Percentiles rank a stretch among this genome's conserved stretches.
These are phyloP conservation scores for Acronicta leporina DNA, from an alignment of 2,888 invertebrate genomes.

Conservation along the genomic window DNA sequence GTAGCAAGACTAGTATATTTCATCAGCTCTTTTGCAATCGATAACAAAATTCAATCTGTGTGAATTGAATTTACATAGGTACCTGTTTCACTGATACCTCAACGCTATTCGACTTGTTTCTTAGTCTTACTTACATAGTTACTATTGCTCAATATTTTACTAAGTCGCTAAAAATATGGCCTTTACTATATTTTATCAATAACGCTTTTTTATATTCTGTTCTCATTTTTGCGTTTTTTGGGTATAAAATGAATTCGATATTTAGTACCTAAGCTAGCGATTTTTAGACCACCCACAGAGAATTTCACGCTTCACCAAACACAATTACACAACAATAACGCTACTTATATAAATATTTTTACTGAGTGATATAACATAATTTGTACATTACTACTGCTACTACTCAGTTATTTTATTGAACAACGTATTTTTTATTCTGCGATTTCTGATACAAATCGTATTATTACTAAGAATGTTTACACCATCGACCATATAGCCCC, in stretches of 20 bases:
- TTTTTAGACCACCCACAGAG: constrained; percentile 22
- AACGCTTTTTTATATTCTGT: not conserved
- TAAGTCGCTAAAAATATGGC: too few species aligned
- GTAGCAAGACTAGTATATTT: too few species aligned
- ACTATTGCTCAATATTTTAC: not conserved
- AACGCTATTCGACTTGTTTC: not conserved
- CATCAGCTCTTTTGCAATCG: not conserved
- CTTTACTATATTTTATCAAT: too few species aligned
- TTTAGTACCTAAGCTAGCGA: constrained; percentile 4
- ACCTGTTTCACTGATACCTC: not conserved
- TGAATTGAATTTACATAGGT: constrained; percentile 1
- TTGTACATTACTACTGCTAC: too few species aligned
- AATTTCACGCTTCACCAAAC: constrained; percentile 19
- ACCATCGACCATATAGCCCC: too few species aligned
- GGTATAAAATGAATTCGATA: not conserved
- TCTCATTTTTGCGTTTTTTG: not conserved
- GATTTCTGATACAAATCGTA: too few species aligned
- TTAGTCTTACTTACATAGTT: not conserved
- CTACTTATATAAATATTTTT: not conserved
- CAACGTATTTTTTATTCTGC: too few species aligned
- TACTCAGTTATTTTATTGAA: not conserved
- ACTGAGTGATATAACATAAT: not conserved
- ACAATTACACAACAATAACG: not conserved
- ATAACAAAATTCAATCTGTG: not conserved
- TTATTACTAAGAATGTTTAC: not conserved